These are phyloP conservation scores for Hormaphis cornu DNA, from an alignment of 1,140 invertebrate species.

Conservation along the genomic window DNA sequence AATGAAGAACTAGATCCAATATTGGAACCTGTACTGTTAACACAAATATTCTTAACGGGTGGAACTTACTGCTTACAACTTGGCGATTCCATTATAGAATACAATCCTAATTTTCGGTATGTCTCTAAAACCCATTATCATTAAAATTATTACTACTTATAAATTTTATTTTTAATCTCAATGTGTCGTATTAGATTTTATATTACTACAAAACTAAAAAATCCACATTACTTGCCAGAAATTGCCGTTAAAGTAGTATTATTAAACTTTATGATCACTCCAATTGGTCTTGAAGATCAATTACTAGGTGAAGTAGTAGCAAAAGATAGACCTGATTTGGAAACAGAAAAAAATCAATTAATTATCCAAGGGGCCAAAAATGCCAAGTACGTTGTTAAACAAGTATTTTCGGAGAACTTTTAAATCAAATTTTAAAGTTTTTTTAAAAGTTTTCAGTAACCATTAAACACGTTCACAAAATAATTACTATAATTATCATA, in stretches of 20 bases:
- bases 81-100: constrained; percentile 18
- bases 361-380: constrained; percentile 85
- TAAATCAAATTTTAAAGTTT: too few species aligned
- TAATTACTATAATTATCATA: too few species aligned
- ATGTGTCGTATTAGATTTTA: constrained; percentile 77
- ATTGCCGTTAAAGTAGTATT: constrained; percentile 78
- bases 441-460: too few species aligned
- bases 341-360: constrained; percentile 85
- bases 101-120: constrained; percentile 16
- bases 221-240: constrained; percentile 86
- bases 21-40: constrained; percentile 19
- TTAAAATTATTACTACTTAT: neutral
- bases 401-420: too few species aligned
- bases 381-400: too few species aligned
- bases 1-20: constrained; percentile 63
- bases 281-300: constrained; percentile 83
- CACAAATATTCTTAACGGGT: constrained; percentile 8
- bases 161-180: constrained; percentile 57
- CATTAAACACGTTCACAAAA: too few species aligned
- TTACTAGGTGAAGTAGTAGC: constrained; percentile 74
- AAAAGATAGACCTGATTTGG: constrained; percentile 77
- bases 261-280: constrained; percentile 93
- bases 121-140: too few species aligned
- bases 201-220: constrained; percentile 79
- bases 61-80: constrained; percentile 16